These are phyloP conservation scores for Epizoanthus illoricatus DNA, from an alignment of 92 coral and sea anemone genomes.

Conservation along the genomic window DNA sequence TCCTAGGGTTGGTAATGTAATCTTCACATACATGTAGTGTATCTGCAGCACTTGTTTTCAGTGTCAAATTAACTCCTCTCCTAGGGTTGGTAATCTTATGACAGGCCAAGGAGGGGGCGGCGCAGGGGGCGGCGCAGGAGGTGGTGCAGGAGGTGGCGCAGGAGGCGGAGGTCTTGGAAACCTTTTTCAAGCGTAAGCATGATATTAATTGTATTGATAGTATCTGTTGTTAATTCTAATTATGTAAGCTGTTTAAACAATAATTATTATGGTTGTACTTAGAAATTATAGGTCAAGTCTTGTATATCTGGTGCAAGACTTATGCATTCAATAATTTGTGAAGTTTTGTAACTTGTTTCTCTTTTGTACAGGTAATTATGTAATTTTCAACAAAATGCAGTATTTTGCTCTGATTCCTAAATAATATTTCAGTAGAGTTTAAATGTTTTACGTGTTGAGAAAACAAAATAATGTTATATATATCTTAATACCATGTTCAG, in stretches of 20 bases:
- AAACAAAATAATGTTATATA: no score
- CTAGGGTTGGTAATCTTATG: slow-evolving; percentile 93
- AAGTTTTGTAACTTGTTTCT: no score
- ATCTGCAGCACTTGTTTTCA: background rate
- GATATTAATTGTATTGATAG: no score
- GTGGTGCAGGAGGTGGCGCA: slow-evolving; percentile 31
- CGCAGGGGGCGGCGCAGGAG: slow-evolving; percentile 39
- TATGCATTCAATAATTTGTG: no score
- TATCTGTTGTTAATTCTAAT: background rate
- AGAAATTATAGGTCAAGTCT: background rate
- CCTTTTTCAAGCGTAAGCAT: slow-evolving; percentile 82
- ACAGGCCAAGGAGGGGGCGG: slow-evolving; percentile 41
- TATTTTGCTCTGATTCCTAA: background rate
- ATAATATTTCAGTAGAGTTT: no score
- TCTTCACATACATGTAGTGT: background rate
- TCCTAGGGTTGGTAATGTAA: slow-evolving; percentile 70
- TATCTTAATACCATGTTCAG: no score
- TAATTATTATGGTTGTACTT: background rate
- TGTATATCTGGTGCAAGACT: no score
- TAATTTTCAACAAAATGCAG: background rate
- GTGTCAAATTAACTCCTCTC: background rate
- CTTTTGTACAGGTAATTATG: no score
- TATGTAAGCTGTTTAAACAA: background rate
- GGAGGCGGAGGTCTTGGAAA: slow-evolving; percentile 62
- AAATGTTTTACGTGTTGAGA: no score